Base-by-base conservation (phyloP, 1,140 invertebrate genomes). In the Magallana gigas region DNA sequence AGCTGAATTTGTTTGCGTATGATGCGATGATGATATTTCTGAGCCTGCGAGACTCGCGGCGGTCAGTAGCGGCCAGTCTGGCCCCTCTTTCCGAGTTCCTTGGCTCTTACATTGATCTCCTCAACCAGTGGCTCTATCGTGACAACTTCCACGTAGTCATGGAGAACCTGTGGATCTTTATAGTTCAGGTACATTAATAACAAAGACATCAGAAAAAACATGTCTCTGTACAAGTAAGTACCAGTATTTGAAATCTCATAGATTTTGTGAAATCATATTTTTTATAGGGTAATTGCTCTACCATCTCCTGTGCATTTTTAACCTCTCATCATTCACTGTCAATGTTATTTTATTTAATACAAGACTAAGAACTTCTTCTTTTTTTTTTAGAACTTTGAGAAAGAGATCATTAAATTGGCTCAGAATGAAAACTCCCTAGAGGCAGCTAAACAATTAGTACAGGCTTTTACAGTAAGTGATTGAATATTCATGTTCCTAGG, bases 1-100 rank as follows among this genome's bases (percentile, higher is more conserved):
- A 94, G 93, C 64, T 93, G 16, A 94, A 94, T 87, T 87, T 94
- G 58, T 94, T 94, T 88, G 84, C 93, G 12, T 86, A 87, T 29
- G 93, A 94, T 90, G 92, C 92, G 9, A 80, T 93, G 71, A 81
- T 87, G 18, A 86, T 93, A 9, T 84, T 92, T 68, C 84, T 94
- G 36, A 83, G 64, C 1, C 80, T 91, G 36, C 91, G 91, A 62
- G 9, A 64, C 1, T 18, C 84, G 8, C 71, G 81, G 12, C 87
- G 87, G 3, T 80, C 91, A 12, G 86, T 94, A 29, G 80, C 87
- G 0, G n/a, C 86, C 0, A 89, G 91, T 56, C 90, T 94, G 18
- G 57, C 85, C n/a, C 93, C 93, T 9, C 57, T 94, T 8, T 91
- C 88, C 14, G 91, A 91, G 64, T 93, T 94, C 62, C 88, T 94